Evolutionary conservation across 2,888 invertebrate species (phyloP), one percentile per base, ranked within the genome.

Genomic region (Notodonta dromedarius): DNA sequence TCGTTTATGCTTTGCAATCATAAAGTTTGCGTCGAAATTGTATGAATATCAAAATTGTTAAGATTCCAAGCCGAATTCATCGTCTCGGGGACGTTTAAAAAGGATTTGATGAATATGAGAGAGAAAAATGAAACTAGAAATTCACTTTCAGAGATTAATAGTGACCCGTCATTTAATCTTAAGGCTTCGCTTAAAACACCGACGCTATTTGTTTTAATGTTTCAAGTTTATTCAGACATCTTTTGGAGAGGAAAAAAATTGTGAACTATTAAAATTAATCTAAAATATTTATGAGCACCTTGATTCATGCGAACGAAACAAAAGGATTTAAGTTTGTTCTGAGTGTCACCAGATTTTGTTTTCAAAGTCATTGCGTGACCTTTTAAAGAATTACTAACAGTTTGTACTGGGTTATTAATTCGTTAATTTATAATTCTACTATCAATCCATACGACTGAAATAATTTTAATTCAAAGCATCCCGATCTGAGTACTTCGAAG

Each of bases 101-200:
- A 6, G n/a, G n/a, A 14, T 48, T 50, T 5, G 14, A 16, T 50
- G 2, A 50, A 50, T 50, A 50, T 50, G 16, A 50, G 16, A 13
- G 8, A 50, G 16, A 50, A 50, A 50, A 16, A 50, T 16, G 14
- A 16, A 8, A 16, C 53, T 16, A 14, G 50, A 53, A 35, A 35
- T 53, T 53, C n/a, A 12, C 53, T 52, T 32, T 32, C 52, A 5
- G 12, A 52, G 52, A 53, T 35, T 53, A 35, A 53, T 53, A 35
- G 53, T 35, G 16, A 11, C 13, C 35, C n/a, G 53, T 35, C 53
- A 13, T 50, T 50, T 16, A 14, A 16, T 50, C 14, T 48, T 48
- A 48, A 14, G 14, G 4, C 48, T 50, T 9, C 5, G 46, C 46
- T 46, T 46, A n/a, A n/a, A 46, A 46, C n/a, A 46, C 46, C 50